Evolutionary conservation across 1,140 invertebrate species (phyloP).

Genomic region (Drosophila nebulosa): DNA sequence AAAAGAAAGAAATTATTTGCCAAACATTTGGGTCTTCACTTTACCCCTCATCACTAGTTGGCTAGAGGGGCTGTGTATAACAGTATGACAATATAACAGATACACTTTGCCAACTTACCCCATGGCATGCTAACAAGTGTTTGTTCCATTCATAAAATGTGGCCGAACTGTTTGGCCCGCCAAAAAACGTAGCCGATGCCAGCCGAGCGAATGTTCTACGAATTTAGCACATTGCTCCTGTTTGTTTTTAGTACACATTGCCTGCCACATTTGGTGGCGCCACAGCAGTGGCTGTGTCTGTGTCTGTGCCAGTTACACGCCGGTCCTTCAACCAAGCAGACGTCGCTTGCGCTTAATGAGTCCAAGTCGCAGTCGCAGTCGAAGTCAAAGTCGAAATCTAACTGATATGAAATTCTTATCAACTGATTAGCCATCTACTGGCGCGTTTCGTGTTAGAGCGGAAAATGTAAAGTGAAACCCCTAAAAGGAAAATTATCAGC

Average conservation of each 20-base stretch:
- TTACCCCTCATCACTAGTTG: background rate
- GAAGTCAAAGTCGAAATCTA: background rate
- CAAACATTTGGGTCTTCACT: background rate
- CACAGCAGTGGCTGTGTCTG: background rate
- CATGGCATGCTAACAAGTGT: conserved; percentile 70
- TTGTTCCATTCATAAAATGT: conserved; percentile 73
- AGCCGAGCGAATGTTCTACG: conserved; percentile 47
- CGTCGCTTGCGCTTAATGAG: conserved; percentile 34
- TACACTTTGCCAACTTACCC: conserved; percentile 17
- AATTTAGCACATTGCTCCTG: conserved; percentile 43
- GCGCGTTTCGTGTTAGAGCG: background rate
- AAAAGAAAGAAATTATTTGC: background rate
- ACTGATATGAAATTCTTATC: conserved; percentile 22
- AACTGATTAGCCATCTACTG: background rate
- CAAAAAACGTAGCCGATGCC: background rate
- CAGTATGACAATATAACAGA: conserved; percentile 23
- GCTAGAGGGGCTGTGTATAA: background rate
- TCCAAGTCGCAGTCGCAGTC: too few species aligned
- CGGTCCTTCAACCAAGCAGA: conserved; percentile 61
- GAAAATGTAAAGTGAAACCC: conserved; percentile 14
- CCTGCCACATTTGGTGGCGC: background rate
- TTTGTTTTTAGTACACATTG: conserved; percentile 33
- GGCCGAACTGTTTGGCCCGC: conserved; percentile 43
- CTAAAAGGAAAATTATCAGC: background rate
- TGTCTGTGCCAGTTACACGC: conserved; percentile 68